Conservation (phyloP, 2,113 vertebrate genomes). For the Mormyrus iriodes region DNA sequence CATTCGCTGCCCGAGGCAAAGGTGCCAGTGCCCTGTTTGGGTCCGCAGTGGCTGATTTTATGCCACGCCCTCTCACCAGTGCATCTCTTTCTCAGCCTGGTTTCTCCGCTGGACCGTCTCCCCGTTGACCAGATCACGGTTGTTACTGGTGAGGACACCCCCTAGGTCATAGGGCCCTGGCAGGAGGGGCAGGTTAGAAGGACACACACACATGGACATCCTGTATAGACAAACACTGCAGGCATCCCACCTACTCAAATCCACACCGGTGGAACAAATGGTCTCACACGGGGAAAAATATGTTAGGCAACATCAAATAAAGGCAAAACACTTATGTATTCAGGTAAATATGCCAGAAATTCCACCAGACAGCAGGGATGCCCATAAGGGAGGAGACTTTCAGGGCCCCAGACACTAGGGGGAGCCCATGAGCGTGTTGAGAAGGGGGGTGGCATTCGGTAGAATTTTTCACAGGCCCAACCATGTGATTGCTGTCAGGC, state of each 20-base stretch:
- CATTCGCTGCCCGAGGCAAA: too few species aligned
- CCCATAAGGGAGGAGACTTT: neutral
- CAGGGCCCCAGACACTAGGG: neutral
- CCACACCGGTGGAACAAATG: neutral
- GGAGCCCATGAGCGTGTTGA: neutral
- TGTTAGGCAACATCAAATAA: neutral
- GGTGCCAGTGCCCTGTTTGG: neutral
- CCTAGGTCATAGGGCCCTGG: slow-evolving; percentile 81
- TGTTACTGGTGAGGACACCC: slow-evolving; percentile 93
- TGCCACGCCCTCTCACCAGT: slow-evolving; percentile 70
- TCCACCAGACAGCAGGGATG: neutral
- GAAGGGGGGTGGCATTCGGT: neutral
- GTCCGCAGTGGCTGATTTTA: neutral
- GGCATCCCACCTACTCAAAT: neutral
- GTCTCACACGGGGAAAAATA: neutral
- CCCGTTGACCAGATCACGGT: slow-evolving; percentile 89
- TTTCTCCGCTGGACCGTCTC: slow-evolving; percentile 87
- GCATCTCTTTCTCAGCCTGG: slow-evolving; percentile 96
- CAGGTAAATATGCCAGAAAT: neutral
- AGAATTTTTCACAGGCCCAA: neutral
- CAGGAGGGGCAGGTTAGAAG: neutral
- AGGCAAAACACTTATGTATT: neutral
- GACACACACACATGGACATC: neutral
- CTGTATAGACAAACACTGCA: neutral
- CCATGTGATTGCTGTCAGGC: neutral